A percentile compares a stretch with the other conserved stretches of the same genome.
Evolutionary conservation across 2,797 vertebrate genomes (phyloP).

Genomic region (Hydrophis major): DNA sequence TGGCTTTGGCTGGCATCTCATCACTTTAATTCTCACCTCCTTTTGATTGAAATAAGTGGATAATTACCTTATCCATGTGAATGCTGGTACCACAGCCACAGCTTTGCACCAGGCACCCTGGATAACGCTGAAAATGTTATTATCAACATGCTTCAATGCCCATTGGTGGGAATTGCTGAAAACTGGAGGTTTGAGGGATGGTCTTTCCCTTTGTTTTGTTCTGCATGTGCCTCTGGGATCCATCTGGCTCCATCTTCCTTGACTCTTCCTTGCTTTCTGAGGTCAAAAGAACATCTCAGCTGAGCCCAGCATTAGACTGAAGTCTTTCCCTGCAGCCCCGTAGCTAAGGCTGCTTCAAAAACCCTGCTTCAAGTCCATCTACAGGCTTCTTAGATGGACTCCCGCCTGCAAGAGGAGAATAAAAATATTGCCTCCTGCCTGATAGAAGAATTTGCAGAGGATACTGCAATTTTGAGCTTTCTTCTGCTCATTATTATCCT

Average conservation of each 20-base stretch:
- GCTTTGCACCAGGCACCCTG: neutral
- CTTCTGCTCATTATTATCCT: neutral
- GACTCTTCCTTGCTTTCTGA: neutral
- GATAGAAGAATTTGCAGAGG: neutral
- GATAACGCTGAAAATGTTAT: conserved; percentile 3
- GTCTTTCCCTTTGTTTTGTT: neutral
- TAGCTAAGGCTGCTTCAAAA: neutral
- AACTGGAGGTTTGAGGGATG: conserved; percentile 11
- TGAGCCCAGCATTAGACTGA: neutral
- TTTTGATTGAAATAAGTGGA: conserved; percentile 24
- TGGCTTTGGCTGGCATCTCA: conserved; percentile 20
- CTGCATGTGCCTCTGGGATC: conserved; percentile 18
- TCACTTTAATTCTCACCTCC: neutral
- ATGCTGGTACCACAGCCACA: neutral
- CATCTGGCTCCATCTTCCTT: conserved; percentile 11
- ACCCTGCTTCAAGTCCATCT: neutral
- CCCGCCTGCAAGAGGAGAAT: neutral
- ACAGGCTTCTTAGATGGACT: neutral
- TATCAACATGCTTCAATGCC: neutral
- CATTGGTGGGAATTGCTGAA: conserved; percentile 16
- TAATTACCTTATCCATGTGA: neutral
- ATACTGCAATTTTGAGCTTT: neutral
- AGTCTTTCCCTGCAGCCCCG: neutral
- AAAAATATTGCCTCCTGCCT: neutral
- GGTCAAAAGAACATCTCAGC: neutral